Evolutionary conservation across 2,113 vertebrate species (phyloP), one percentile per base, ranked within the genome.

Genomic region (Atrichornis clamosus): DNA sequence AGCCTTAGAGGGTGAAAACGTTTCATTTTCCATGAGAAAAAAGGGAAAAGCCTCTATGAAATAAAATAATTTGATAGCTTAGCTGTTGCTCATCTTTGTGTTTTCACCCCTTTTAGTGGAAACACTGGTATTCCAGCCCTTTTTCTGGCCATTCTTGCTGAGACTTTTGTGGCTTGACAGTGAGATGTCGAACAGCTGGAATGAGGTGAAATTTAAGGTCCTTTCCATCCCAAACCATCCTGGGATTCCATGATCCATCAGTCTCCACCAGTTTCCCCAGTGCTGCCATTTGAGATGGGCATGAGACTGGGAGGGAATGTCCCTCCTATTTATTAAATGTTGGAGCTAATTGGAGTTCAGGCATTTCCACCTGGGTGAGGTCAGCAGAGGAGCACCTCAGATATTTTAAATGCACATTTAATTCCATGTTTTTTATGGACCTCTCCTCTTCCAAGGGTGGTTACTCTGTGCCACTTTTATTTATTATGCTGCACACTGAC

Each of bases 1-100:
- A 47, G 6, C 10, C 52, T 75, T 16, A 15, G 35, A 64, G 37
- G 11, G 30, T 7, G 20, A 72, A 87, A 82, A 28, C 16, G 8
- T 7, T 55, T 63, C 1, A 2, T 84, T 88, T 65, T 7, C 13
- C 0, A 0, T 20, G 8, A 39, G 11, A 23, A 30, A 53, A 87
- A 59, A 15, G 6, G 6, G 6, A 4, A 33, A 72, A 80, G 17
- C 2, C 2, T 63, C 10, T 11, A 5, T 19, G 15, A 42, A 79
- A 68, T 50, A 4, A 44, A 72, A 39, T 20, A 49, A 13, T 22
- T 19, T 37, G 56, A 3, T 3, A 15, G 1, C 76, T 49, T 27
- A 77, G 13, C 10, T 47, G 11, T 18, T 75, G 21, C 3, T 70
- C 2, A 16, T 5, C 81, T 93, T 58, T n/a, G 7, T 56, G 1